Evolutionary conservation across 2,888 invertebrate species (phyloP).

Genomic region (Alloplasta piceator): DNA sequence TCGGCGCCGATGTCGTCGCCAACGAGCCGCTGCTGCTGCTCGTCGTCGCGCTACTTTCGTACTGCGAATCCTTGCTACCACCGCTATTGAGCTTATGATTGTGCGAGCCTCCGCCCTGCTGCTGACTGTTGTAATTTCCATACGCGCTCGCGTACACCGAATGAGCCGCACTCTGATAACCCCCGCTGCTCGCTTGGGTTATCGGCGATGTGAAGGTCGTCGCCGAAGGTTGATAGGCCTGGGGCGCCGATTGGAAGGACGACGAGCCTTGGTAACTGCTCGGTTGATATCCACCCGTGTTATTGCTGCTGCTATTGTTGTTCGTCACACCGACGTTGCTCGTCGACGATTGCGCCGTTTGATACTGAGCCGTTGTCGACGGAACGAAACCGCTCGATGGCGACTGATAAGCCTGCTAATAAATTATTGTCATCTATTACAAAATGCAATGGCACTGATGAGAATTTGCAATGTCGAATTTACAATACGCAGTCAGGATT

Average conservation of each 20-base stretch:
- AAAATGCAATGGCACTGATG: no score
- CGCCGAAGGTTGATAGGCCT: slow-evolving; percentile 80
- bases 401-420: slow-evolving; percentile 77
- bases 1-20: slow-evolving; percentile 78
- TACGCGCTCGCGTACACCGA: slow-evolving; percentile 80
- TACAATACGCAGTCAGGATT: no score
- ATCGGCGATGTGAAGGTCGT: slow-evolving; percentile 81
- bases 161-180: slow-evolving; percentile 80
- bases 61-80: slow-evolving; percentile 79
- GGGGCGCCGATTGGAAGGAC: slow-evolving; percentile 79
- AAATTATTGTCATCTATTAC: no score
- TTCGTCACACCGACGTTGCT: slow-evolving; percentile 78
- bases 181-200: slow-evolving; percentile 77
- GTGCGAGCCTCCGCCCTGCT: slow-evolving; percentile 76
- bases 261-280: slow-evolving; percentile 79
- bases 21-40: slow-evolving; percentile 78
- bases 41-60: slow-evolving; percentile 79
- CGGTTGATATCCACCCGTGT: slow-evolving; percentile 78
- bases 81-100: slow-evolving; percentile 80
- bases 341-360: slow-evolving; percentile 76
- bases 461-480: no score
- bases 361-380: slow-evolving; percentile 80
- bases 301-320: slow-evolving; percentile 72
- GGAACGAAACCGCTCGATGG: slow-evolving; percentile 78
- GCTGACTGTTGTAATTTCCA: slow-evolving; percentile 78